Evolutionary conservation across 2,888 invertebrate species (phyloP).

Genomic region (Malthinus seriepunctatus): DNA sequence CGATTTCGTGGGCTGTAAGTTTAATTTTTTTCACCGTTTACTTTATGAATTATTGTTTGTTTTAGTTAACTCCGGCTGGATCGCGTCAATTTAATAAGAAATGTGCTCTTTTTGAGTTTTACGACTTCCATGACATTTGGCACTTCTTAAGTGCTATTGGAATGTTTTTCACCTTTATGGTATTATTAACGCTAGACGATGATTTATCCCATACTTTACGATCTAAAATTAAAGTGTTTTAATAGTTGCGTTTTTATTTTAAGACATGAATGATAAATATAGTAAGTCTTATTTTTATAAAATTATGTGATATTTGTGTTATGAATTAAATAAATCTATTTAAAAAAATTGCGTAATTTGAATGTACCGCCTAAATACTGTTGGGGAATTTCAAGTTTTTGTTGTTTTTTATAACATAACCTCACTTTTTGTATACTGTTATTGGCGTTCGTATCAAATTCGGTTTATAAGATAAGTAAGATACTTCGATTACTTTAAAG

Average conservation of each 20-base stretch:
- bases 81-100: constrained; percentile 74
- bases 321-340: not conserved
- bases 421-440: not conserved
- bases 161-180: constrained; percentile 83
- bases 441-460: not conserved
- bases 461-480: not conserved
- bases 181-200: constrained; percentile 79
- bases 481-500: not conserved
- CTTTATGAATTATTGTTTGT: constrained; percentile 7
- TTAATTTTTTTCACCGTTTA: constrained; percentile 5
- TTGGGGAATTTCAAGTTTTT: not conserved
- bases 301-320: not conserved
- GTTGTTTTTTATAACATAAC: constrained; percentile 5
- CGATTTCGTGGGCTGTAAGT: constrained; percentile 69
- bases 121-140: constrained; percentile 86
- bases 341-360: not conserved
- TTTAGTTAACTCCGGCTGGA: constrained; percentile 70
- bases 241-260: constrained; percentile 35
- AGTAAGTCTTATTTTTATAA: not conserved
- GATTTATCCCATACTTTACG: constrained; percentile 69
- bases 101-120: constrained; percentile 72
- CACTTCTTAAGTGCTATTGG: constrained; percentile 78
- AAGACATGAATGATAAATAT: not conserved
- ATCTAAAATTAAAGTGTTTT: constrained; percentile 76
- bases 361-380: not conserved